A percentile compares a stretch with the other conserved stretches of the same genome.
Conservation (phyloP, 2,113 vertebrate genomes). For the Pelmatolapia mariae region DNA sequence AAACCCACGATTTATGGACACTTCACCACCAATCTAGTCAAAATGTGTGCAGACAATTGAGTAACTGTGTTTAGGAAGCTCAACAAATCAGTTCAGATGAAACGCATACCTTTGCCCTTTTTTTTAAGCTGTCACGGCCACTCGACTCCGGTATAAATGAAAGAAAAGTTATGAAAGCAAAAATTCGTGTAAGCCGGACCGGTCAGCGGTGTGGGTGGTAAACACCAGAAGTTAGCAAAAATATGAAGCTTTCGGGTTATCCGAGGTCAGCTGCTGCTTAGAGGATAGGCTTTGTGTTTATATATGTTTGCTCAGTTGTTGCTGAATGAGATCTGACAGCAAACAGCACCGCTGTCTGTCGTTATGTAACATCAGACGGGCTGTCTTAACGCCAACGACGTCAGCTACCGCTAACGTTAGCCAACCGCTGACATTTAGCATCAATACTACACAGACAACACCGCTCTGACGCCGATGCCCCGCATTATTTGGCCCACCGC, state of each 20-base stretch:
- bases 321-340: not conserved
- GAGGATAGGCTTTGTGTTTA: not conserved
- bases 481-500: fast-evolving
- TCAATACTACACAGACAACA: not conserved
- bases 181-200: not conserved
- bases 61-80: not conserved
- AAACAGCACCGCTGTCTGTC: not conserved
- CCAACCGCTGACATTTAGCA: not conserved
- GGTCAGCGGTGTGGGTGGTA: not conserved
- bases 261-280: not conserved
- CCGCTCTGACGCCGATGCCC: not conserved
- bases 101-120: not conserved
- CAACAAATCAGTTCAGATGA: not conserved
- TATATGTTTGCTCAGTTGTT: not conserved
- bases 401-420: conserved; percentile 18
- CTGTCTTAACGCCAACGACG: conserved; percentile 1
- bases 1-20: not conserved
- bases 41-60: not conserved
- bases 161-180: not conserved
- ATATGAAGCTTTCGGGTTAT: not conserved
- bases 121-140: not conserved
- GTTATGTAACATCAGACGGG: conserved; percentile 45
- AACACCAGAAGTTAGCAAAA: not conserved
- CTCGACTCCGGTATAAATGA: not conserved
- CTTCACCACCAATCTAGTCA: not conserved